Conservation (phyloP, 2,888 invertebrate genomes). For the Coelogynopora nodosa region DNA sequence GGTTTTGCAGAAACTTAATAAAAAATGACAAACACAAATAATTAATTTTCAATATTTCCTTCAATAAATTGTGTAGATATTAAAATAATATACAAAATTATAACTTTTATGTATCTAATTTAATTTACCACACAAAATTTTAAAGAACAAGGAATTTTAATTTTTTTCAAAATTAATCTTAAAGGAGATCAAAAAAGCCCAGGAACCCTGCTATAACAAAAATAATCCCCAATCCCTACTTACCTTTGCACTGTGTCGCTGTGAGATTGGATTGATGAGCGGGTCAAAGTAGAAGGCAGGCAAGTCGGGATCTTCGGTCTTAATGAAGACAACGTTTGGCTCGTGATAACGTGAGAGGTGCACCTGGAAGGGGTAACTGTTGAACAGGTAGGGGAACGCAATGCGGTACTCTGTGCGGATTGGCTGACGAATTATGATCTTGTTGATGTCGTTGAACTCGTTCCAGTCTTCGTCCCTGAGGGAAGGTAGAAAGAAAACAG, state of each 20-base stretch:
- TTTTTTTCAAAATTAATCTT: too few species aligned
- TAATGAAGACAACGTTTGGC: slow-evolving; percentile 97
- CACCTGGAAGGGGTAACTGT: slow-evolving; percentile 88
- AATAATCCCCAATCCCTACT: not conserved
- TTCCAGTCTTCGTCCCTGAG: slow-evolving; percentile 98
- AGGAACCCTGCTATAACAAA: too few species aligned
- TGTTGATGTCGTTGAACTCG: slow-evolving; percentile 99
- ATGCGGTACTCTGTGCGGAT: slow-evolving; percentile 97
- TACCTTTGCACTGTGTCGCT: slow-evolving; percentile 67
- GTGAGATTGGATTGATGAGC: slow-evolving; percentile 95
- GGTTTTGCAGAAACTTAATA: too few species aligned
- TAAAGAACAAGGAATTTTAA: too few species aligned
- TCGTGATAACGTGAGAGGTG: slow-evolving; percentile 80
- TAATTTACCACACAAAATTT: too few species aligned
- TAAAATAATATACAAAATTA: too few species aligned
- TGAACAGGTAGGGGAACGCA: slow-evolving; percentile 97
- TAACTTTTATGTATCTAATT: too few species aligned
- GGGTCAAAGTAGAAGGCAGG: slow-evolving; percentile 99
- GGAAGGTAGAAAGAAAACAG: too few species aligned
- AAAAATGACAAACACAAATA: too few species aligned
- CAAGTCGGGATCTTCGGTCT: slow-evolving; percentile 98
- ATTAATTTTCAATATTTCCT: too few species aligned
- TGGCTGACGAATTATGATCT: slow-evolving; percentile 97
- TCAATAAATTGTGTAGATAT: too few species aligned
- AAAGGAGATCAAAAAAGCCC: too few species aligned